These are phyloP conservation scores for Lobophora halterata DNA, from an alignment of 2,888 invertebrate species.

Conservation along the genomic window DNA sequence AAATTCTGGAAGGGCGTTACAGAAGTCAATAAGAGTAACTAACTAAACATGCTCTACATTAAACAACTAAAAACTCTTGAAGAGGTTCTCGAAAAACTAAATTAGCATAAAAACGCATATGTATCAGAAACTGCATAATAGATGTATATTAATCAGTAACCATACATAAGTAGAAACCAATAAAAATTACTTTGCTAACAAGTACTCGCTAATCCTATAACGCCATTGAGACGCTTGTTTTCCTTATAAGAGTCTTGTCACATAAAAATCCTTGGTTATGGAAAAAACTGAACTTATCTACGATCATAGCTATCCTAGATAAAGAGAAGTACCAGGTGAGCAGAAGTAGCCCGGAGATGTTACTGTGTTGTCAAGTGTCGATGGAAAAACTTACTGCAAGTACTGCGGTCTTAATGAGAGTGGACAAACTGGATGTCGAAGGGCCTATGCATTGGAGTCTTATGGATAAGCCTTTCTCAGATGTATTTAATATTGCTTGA, in stretches of 20 bases:
- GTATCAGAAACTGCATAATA: conserved; percentile 23
- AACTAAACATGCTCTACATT: neutral
- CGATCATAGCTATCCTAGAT: conserved; percentile 74
- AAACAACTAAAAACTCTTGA: conserved; percentile 18
- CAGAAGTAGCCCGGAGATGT: conserved; percentile 56
- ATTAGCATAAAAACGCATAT: conserved; percentile 25
- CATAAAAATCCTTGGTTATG: conserved; percentile 34
- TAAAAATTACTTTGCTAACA: conserved; percentile 32
- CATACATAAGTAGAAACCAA: conserved; percentile 29
- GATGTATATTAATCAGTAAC: conserved; percentile 21
- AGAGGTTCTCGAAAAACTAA: conserved; percentile 23
- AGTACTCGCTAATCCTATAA: conserved; percentile 38
- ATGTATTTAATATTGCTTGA: too few species aligned
- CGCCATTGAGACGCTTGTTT: conserved; percentile 39
- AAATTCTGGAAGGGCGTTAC: too few species aligned
- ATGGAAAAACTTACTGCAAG: conserved; percentile 63
- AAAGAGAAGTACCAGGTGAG: conserved; percentile 59
- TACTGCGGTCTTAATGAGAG: conserved; percentile 74
- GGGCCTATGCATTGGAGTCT: conserved; percentile 45
- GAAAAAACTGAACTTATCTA: conserved; percentile 55
- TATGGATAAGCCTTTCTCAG: conserved; percentile 50
- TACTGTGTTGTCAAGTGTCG: conserved; percentile 50
- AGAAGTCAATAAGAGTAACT: too few species aligned
- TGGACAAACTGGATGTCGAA: conserved; percentile 75
- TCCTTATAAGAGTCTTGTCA: conserved; percentile 41